Base-by-base conservation (phyloP, 2,113 vertebrate species). In the Dasypus novemcinctus region DNA sequence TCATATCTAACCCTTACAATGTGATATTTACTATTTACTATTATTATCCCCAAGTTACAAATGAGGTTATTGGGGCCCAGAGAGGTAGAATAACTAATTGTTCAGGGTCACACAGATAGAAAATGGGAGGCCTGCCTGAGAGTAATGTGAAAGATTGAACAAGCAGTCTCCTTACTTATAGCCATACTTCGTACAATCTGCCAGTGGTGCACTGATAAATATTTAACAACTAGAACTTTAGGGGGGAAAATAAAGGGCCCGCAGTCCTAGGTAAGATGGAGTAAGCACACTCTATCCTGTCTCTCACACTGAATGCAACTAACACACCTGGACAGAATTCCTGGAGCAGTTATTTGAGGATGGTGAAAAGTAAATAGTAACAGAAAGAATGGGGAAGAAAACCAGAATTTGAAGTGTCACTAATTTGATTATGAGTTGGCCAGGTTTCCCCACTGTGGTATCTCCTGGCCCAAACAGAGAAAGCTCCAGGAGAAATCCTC, bases 131-230 rank as follows among this genome's bases (percentile, higher is more conserved):
- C 20, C 20, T 61, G 20, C 68, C 46, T 92, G 31, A 81, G 84
- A 95, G 81, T 63, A 94, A 85, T n/a, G 25, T 87, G 57, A 74
- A 63, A 89, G 23, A 71, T 33, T 78, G 23, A 15, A 68, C 80
- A 93, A 92, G 17, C 36, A 91, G 57, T 63, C 2, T 84, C 82
- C 82, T 94, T 86, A 43, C 18, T 89, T 96, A 86, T 14, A 92
- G 31, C 49, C 43, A 54, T 29, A 72, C 54, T 90, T 86, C 59
- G 68, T 81, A 92, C 10, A 91, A 86, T 87, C 61, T 84, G 29
- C 41, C 74, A 57, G 36, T 63, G 68, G 41, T 46, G 20, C 49
- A 43, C 63, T 86, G 57, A 95, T 74, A 71, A 91, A 88, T 91
- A 49, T 90, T 92, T 93, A 92, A 91, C 46, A 71, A 74, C 46